A percentile compares a stretch with the other conserved stretches of the same genome.
These are phyloP conservation scores for Aleadryas rufinucha DNA, from an alignment of 2,113 vertebrate species.

Conservation along the genomic window DNA sequence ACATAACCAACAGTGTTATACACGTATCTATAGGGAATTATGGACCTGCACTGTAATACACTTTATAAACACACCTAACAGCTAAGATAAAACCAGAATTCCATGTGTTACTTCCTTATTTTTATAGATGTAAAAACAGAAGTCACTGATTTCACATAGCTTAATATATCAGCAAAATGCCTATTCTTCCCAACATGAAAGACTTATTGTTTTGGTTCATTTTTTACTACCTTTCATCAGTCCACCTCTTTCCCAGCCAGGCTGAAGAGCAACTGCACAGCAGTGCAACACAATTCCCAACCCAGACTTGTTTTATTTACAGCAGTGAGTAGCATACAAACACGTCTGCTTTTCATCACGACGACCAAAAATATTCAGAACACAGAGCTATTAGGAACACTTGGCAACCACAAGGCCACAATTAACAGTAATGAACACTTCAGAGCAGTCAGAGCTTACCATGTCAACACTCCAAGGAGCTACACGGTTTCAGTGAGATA, in stretches of 20 bases:
- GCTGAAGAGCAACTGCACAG: neutral
- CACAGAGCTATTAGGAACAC: neutral
- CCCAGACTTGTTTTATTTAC: constrained; percentile 18
- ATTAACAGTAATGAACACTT: constrained; percentile 41
- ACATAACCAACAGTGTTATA: neutral
- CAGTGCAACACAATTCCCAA: neutral
- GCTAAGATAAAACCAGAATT: neutral
- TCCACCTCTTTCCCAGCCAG: neutral
- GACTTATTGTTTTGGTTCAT: neutral
- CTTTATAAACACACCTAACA: neutral
- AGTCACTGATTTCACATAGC: neutral
- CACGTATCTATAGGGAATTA: neutral
- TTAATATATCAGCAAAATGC: neutral
- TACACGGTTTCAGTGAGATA: neutral
- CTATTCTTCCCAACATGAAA: neutral
- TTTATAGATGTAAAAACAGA: neutral
- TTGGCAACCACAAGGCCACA: constrained; percentile 34
- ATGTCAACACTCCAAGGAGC: neutral
- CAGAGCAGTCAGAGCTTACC: neutral
- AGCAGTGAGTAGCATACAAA: neutral
- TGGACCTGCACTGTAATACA: neutral
- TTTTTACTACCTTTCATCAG: neutral
- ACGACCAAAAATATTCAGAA: constrained; percentile 11
- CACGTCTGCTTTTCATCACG: constrained; percentile 59
- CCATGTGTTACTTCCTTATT: neutral